Evolutionary conservation across 1,140 invertebrate genomes (phyloP).

Genomic region (Delia radicum): DNA sequence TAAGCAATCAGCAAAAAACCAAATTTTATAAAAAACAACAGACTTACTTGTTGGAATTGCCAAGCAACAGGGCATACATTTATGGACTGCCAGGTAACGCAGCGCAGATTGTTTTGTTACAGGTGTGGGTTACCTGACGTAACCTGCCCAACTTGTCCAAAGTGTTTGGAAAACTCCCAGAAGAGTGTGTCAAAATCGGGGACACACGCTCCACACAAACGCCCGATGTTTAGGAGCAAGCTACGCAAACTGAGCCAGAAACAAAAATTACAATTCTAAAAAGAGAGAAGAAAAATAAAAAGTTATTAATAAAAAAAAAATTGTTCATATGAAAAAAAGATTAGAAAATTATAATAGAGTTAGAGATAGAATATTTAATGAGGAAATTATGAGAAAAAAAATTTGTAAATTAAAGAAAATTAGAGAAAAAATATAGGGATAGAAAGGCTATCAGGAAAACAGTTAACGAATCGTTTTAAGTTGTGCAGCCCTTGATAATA

Average conservation of each 20-base stretch:
- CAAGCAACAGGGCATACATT: neutral
- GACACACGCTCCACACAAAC: too few species aligned
- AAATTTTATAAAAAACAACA: neutral
- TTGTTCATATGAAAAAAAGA: neutral
- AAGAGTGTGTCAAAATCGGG: too few species aligned
- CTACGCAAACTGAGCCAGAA: too few species aligned
- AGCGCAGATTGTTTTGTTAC: neutral
- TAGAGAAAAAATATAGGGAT: neutral
- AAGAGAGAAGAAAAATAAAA: too few species aligned
- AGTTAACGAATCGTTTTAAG: neutral
- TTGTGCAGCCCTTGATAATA: neutral
- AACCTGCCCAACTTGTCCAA: too few species aligned
- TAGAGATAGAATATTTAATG: neutral
- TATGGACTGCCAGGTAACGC: neutral
- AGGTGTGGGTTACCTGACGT: neutral
- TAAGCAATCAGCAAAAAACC: neutral
- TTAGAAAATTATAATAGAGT: neutral
- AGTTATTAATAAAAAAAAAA: too few species aligned
- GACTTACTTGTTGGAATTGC: neutral
- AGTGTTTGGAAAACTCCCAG: too few species aligned
- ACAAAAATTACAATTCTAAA: too few species aligned
- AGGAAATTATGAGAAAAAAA: neutral
- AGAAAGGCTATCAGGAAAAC: neutral
- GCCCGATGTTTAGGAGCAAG: too few species aligned
- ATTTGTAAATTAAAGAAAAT: neutral